Evolutionary conservation across 2,797 vertebrate genomes (phyloP).

Genomic region (Lindbergichthys nudifrons): DNA sequence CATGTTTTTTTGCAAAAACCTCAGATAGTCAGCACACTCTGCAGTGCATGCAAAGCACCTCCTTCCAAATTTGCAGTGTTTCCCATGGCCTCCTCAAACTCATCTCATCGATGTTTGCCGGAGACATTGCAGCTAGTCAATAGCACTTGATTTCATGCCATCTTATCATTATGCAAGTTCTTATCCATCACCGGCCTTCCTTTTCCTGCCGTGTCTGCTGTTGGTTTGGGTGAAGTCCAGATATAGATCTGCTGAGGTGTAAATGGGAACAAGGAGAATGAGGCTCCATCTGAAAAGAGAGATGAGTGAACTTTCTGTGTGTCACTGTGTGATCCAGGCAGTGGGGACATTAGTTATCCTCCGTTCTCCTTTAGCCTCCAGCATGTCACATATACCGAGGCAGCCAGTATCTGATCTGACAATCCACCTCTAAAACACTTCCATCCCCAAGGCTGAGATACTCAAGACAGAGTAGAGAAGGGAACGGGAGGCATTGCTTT

Average conservation of each 20-base stretch:
- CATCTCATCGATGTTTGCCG: constrained; percentile 61
- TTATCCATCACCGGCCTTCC: constrained; percentile 57
- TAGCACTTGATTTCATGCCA: constrained; percentile 68
- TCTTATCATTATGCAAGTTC: constrained; percentile 67
- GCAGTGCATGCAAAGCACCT: constrained; percentile 61
- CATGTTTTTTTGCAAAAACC: constrained; percentile 42
- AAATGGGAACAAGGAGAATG: constrained; percentile 66
- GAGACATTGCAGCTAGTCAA: constrained; percentile 65
- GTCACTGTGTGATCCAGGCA: constrained; percentile 63
- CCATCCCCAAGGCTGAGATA: constrained; percentile 67
- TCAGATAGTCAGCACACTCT: constrained; percentile 47
- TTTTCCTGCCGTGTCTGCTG: constrained; percentile 49
- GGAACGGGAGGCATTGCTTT: constrained; percentile 48
- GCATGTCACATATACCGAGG: constrained; percentile 74
- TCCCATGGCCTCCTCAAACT: constrained; percentile 64
- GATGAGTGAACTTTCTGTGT: constrained; percentile 63
- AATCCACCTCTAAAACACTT: constrained; percentile 76
- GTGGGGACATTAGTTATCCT: constrained; percentile 70
- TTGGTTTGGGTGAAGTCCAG: constrained; percentile 71
- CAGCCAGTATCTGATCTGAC: constrained; percentile 78
- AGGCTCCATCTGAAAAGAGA: constrained; percentile 62
- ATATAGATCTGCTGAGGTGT: constrained; percentile 78
- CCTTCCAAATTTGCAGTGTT: constrained; percentile 59
- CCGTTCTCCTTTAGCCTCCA: constrained; percentile 65
- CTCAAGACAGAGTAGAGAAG: constrained; percentile 61